Evolutionary conservation across 2,113 vertebrate species (phyloP).

Genomic region (Manacus vitellinus): DNA sequence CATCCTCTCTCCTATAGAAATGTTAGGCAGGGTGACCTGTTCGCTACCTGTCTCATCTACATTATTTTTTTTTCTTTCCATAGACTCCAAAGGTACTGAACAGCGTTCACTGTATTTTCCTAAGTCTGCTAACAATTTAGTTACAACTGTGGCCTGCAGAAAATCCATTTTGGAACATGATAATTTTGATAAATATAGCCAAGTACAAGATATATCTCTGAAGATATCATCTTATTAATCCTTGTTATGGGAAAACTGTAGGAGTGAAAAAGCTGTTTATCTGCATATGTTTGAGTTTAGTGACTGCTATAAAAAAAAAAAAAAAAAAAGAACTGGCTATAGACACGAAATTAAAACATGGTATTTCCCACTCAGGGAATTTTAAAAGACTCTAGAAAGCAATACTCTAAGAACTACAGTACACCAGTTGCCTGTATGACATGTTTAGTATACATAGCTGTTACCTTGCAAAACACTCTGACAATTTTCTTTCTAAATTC

Average conservation of each 20-base stretch:
- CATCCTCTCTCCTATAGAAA: neutral
- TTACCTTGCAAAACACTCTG: neutral
- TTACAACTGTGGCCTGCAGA: neutral
- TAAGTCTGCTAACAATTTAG: neutral
- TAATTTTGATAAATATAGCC: conserved; percentile 36
- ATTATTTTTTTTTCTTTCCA: neutral
- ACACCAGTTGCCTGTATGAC: neutral
- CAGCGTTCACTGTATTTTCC: neutral
- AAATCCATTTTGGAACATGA: conserved; percentile 27
- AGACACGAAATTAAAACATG: neutral
- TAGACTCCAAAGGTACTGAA: neutral
- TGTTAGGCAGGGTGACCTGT: neutral
- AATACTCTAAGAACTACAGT: neutral
- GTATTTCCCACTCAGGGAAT: neutral
- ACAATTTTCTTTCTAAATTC: neutral
- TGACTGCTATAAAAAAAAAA: neutral
- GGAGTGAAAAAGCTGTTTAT: conserved; percentile 18
- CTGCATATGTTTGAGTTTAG: neutral
- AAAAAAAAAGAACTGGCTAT: neutral
- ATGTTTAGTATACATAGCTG: neutral
- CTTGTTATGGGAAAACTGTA: neutral
- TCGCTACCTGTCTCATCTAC: neutral
- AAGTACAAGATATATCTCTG: conserved; percentile 30
- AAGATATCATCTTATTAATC: conserved; percentile 49
- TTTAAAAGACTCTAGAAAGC: conserved; percentile 1